A percentile compares a stretch with the other conserved stretches of the same genome.
phyloP scores from a whole-genome alignment of 1,140 invertebrate species.

The Ctenoplectra terminalis region DNA sequence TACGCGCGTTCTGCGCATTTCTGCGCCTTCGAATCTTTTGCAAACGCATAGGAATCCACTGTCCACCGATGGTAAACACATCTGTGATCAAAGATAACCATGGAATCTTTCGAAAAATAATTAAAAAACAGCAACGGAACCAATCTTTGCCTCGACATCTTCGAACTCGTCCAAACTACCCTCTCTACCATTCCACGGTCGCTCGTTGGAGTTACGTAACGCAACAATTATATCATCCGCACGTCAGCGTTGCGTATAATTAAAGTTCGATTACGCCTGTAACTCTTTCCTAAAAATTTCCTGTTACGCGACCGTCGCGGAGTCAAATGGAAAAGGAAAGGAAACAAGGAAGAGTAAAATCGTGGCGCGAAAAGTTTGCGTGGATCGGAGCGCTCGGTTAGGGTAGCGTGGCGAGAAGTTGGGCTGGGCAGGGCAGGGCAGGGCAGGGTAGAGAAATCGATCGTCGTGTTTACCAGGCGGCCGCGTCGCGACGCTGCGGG shows the following conservation, averaged over 20 bases:
- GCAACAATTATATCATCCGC: not conserved
- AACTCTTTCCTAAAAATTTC: not conserved
- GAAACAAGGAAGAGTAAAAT: not conserved
- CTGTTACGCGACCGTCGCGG: not conserved
- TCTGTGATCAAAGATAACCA: not conserved
- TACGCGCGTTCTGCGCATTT: no score
- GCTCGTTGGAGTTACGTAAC: not conserved
- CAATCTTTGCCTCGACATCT: not conserved
- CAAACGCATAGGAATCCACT: no score
- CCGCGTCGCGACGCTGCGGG: slow-evolving; percentile 64
- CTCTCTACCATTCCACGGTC: not conserved
- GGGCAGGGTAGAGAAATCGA: slow-evolving; percentile 62
- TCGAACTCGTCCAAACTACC: not conserved
- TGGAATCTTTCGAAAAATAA: not conserved
- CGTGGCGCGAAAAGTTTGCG: not conserved
- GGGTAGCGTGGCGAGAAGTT: slow-evolving; percentile 24
- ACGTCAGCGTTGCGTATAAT: slow-evolving; percentile 13
- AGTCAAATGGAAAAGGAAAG: not conserved
- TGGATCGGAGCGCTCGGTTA: slow-evolving; percentile 35
- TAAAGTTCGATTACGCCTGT: not conserved
- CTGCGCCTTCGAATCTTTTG: no score
- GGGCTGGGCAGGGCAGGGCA: slow-evolving; percentile 47
- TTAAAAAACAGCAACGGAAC: no score
- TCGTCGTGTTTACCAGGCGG: slow-evolving; percentile 66
- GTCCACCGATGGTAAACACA: no score